Evolutionary conservation across 2,888 invertebrate genomes (phyloP), one percentile per base, ranked within the genome.

Genomic region (Prosopocoilus inquinatus): DNA sequence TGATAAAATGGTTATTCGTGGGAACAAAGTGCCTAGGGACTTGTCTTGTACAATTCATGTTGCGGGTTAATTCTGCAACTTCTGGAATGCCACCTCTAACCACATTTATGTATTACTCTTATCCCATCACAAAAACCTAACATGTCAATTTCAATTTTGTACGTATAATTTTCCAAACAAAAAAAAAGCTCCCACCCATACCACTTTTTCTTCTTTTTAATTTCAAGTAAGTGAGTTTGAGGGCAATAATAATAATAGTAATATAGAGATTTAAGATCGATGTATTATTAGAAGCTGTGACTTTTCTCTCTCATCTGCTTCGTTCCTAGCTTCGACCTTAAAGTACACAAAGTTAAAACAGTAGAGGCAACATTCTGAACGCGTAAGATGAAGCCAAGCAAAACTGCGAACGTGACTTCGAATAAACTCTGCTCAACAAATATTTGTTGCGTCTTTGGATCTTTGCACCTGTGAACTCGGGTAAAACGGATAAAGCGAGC

Each of bases 1-100:
- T 75, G 74, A 76, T 75, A 75, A 75, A 75, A 75, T 72, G 74
- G 69, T 68, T 71, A 72, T 74, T 75, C 75, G 72, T 74, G 73
- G 71, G 70, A 74, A 75, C 74, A 74, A 73, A 72, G 72, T 69
- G 68, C 66, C 69, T 64, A 66, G 72, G 70, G 73, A 73, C 72
- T 69, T 72, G 70, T 69, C 69, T 66, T 65, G 68, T 71, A 69
- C 70, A 70, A 73, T 73, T 70, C 71, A 69, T 70, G 71, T 71
- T 70, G 70, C 66, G 68, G 69, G 69, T 67, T 70, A 70, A 56
- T 56, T 52, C 51, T 41, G 48, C 47, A 52, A 51, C 48, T 52
- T 56, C 44, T 55, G 56, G 57, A 56, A 60, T 56, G 56, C 57
- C 47, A 57, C 59, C 59, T 59, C 50, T 47, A 55, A 53, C 55